Percentiles rank a stretch among this genome's conserved stretches.
Conservation (phyloP, 92 coral and sea anemone genomes). For the Heliopora coerulea region DNA sequence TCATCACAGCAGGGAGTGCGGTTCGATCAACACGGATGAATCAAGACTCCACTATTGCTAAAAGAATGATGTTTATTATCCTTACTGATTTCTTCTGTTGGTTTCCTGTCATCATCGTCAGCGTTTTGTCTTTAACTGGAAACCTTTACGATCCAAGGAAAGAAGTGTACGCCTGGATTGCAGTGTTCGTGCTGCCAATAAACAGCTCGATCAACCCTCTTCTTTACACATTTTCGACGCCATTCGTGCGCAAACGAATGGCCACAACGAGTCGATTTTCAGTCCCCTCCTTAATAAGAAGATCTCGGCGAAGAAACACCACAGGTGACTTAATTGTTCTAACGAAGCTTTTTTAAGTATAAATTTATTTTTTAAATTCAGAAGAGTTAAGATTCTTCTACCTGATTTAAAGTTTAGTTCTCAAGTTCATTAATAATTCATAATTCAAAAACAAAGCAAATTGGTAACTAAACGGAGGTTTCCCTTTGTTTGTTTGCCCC, state of each 20-base stretch:
- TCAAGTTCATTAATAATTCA: too few relatives aligned
- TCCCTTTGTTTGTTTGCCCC: too few relatives aligned
- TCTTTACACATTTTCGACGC: constrained; percentile 68
- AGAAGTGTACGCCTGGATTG: constrained; percentile 62
- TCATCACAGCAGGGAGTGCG: constrained; percentile 43
- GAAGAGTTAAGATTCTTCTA: too few relatives aligned
- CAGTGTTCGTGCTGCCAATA: constrained; percentile 70
- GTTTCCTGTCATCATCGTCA: constrained; percentile 73
- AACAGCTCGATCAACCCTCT: constrained; percentile 69
- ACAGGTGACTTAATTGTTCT: too few relatives aligned
- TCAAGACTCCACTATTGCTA: constrained; percentile 64
- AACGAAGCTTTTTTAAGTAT: too few relatives aligned
- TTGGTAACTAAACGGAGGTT: too few relatives aligned
- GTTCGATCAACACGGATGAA: constrained; percentile 66
- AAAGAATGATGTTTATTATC: constrained; percentile 62
- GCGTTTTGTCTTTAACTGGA: constrained; percentile 60
- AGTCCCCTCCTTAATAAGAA: too few relatives aligned
- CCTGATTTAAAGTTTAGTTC: too few relatives aligned
- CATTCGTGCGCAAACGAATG: constrained; percentile 42
- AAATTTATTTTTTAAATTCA: too few relatives aligned
- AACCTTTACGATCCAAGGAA: constrained; percentile 52
- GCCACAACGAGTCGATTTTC: too few relatives aligned
- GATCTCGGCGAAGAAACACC: too few relatives aligned
- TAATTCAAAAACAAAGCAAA: too few relatives aligned
- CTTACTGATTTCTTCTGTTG: constrained; percentile 55